phyloP scores from a whole-genome alignment of 2,888 invertebrate genomes.

The Anorthoa munda region DNA sequence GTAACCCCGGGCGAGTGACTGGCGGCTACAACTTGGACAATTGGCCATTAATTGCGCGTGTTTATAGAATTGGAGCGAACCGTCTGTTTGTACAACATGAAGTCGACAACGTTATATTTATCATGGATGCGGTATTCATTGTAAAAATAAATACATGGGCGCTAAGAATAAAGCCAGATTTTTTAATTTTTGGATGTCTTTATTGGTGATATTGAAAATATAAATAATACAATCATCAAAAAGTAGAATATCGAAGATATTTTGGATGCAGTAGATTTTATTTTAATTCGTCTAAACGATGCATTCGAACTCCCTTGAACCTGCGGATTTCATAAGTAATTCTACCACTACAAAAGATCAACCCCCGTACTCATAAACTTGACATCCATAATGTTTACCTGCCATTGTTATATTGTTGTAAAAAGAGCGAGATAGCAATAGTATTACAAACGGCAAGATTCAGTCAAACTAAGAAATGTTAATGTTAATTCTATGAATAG shows the following conservation, averaged over 20 bases:
- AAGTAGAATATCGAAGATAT: not conserved
- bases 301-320: not conserved
- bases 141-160: not conserved
- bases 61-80: constrained; percentile 83
- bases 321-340: constrained; percentile 12
- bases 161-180: not conserved
- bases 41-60: constrained; percentile 86
- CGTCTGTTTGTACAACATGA: constrained; percentile 79
- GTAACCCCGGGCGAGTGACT: constrained; percentile 73
- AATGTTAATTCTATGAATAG: not conserved
- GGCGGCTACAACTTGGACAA: constrained; percentile 76
- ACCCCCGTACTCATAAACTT: constrained; percentile 22
- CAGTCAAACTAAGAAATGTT: constrained; percentile 4
- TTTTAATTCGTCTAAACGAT: not conserved
- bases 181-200: not conserved
- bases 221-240: not conserved
- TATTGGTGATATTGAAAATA: not conserved
- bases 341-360: constrained; percentile 32
- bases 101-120: not conserved
- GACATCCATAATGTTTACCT: constrained; percentile 32
- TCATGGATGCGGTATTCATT: not conserved
- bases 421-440: constrained; percentile 29
- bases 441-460: not conserved
- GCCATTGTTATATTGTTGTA: constrained; percentile 26
- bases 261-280: not conserved